Evolutionary conservation across 2,888 invertebrate genomes (phyloP).

Genomic region (Hypercompe scribonia): DNA sequence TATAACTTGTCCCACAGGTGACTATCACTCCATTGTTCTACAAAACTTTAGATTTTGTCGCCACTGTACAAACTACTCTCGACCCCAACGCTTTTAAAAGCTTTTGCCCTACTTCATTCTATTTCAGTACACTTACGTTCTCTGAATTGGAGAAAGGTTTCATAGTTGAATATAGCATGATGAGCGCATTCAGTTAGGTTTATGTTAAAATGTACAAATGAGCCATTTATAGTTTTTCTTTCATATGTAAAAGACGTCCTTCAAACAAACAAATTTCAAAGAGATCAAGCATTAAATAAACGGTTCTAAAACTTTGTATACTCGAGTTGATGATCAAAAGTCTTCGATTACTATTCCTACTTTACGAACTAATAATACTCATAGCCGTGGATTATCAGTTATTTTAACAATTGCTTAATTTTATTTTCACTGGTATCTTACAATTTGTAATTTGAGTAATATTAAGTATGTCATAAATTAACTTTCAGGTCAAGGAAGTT

Average conservation of each 20-base stretch:
- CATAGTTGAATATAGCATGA: conserved; percentile 23
- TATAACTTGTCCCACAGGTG: conserved; percentile 30
- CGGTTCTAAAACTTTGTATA: not conserved
- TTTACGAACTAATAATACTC: too few species aligned
- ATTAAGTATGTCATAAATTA: too few species aligned
- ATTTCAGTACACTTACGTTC: conserved; percentile 24
- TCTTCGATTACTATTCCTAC: too few species aligned
- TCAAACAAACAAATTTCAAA: not conserved
- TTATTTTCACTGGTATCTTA: too few species aligned
- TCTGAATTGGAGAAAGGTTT: conserved; percentile 19
- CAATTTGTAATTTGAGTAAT: too few species aligned
- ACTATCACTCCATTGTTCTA: conserved; percentile 60
- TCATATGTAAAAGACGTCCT: not conserved
- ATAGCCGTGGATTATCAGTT: too few species aligned
- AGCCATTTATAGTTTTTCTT: not conserved
- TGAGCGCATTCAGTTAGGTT: conserved; percentile 8
- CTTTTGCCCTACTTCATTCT: conserved; percentile 38
- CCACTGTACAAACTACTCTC: conserved; percentile 44
- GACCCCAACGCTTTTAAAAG: conserved; percentile 53
- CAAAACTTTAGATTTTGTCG: conserved; percentile 53
- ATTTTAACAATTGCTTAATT: too few species aligned
- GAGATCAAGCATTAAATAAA: not conserved
- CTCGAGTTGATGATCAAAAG: too few species aligned
- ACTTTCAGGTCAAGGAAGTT: too few species aligned
- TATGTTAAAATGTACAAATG: conserved; percentile 10